phyloP scores from a whole-genome alignment of 2,797 vertebrate species.

The Manis javanica region DNA sequence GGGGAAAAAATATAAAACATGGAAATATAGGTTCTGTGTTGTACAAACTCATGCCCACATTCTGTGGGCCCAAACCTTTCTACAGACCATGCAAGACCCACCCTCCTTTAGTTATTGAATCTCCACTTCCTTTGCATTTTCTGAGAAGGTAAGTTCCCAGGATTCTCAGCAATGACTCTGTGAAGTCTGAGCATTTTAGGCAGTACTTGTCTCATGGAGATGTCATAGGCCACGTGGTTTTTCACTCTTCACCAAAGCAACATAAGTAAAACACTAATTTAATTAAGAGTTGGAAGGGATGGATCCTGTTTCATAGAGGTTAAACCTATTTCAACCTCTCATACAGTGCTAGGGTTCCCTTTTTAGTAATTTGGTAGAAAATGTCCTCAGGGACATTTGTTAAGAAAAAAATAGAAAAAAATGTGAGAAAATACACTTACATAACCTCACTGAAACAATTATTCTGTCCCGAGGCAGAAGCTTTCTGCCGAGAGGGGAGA shows the following conservation, averaged over 20 bases:
- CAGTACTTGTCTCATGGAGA: not conserved
- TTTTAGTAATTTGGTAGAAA: constrained; percentile 11
- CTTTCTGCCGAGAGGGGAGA: not conserved
- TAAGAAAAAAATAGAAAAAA: not conserved
- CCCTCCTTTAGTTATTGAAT: not conserved
- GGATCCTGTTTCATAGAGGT: not conserved
- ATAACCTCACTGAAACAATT: not conserved
- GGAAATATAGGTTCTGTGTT: not conserved
- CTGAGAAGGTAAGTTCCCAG: not conserved
- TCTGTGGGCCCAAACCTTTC: no score
- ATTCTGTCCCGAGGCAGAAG: not conserved
- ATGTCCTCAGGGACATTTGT: not conserved
- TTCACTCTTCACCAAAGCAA: not conserved
- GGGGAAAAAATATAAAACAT: not conserved
- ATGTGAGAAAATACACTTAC: not conserved
- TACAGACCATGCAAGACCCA: rapidly evolving
- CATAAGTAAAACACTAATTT: not conserved
- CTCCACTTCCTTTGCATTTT: not conserved
- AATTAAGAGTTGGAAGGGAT: not conserved
- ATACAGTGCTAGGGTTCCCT: not conserved
- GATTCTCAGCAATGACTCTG: not conserved
- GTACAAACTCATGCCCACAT: not conserved
- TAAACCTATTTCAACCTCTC: not conserved
- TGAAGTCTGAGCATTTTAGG: not conserved
- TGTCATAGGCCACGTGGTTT: not conserved